phyloP scores from a whole-genome alignment of 2,113 vertebrate genomes.

The Platysternon megacephalum region DNA sequence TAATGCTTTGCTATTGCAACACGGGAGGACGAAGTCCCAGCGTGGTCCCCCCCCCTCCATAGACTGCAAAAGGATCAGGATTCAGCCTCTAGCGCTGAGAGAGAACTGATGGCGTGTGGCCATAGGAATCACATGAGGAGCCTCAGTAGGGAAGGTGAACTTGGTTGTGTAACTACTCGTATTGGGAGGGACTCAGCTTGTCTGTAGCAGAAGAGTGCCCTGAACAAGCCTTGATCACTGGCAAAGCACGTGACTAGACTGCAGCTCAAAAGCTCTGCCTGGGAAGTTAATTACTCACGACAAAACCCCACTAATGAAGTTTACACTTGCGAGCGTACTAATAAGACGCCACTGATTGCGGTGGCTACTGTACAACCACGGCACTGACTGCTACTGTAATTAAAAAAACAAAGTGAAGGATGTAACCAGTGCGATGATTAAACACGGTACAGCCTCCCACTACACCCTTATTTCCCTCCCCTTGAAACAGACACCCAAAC shows the following conservation, averaged over 20 bases:
- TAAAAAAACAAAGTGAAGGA: not conserved
- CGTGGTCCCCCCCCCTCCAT: not conserved
- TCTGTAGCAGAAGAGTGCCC: not conserved
- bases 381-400: not conserved
- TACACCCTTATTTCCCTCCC: not conserved
- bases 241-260: slow-evolving; percentile 2
- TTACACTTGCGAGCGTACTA: not conserved
- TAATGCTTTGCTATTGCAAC: not conserved
- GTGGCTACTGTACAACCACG: not conserved
- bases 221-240: not conserved
- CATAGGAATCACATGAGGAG: not conserved
- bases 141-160: not conserved
- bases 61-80: not conserved
- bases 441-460: not conserved
- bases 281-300: not conserved
- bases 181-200: slow-evolving; percentile 20
- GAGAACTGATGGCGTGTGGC: too few relatives aligned
- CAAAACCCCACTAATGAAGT: not conserved
- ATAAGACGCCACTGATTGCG: not conserved
- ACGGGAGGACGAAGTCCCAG: not conserved
- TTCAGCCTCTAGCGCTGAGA: not conserved
- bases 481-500: not conserved
- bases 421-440: not conserved
- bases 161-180: not conserved
- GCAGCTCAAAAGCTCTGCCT: slow-evolving; percentile 49